Percentiles rank a stretch among this genome's conserved stretches.
These are phyloP conservation scores for Nylanderia fulva DNA, from an alignment of 1,140 invertebrate species.

Conservation along the genomic window DNA sequence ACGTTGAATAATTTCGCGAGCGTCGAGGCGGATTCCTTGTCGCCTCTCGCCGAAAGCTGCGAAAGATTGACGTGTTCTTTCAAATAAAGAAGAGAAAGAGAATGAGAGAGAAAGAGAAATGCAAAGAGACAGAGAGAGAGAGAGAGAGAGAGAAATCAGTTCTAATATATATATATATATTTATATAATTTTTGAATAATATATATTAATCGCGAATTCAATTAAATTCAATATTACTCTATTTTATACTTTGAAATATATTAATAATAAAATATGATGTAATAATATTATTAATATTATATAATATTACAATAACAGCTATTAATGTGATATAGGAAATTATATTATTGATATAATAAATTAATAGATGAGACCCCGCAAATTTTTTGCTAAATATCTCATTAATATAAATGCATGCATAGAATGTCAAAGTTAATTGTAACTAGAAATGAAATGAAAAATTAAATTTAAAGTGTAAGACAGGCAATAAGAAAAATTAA, in stretches of 20 bases:
- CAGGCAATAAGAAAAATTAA: background rate
- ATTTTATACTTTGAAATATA: background rate
- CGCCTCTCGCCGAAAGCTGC: background rate
- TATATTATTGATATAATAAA: no score
- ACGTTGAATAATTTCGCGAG: constrained; percentile 67
- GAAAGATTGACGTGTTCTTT: constrained; percentile 2
- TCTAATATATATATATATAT: background rate
- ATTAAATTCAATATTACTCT: background rate
- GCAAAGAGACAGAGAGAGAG: no score
- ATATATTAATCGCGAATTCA: no score
- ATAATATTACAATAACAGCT: background rate
- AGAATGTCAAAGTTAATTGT: background rate
- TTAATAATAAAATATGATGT: background rate
- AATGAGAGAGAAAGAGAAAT: no score
- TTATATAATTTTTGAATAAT: no score
- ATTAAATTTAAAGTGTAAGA: no score
- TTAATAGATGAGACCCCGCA: no score
- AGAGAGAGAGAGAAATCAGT: background rate
- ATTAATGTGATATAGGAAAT: no score
- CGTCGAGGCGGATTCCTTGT: constrained; percentile 41
- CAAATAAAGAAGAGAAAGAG: no score
- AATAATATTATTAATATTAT: background rate
- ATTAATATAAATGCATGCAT: background rate
- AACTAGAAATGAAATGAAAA: background rate
- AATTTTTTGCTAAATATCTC: background rate